Conservation (phyloP, 2,888 invertebrate genomes). For the Pammene aurita region DNA sequence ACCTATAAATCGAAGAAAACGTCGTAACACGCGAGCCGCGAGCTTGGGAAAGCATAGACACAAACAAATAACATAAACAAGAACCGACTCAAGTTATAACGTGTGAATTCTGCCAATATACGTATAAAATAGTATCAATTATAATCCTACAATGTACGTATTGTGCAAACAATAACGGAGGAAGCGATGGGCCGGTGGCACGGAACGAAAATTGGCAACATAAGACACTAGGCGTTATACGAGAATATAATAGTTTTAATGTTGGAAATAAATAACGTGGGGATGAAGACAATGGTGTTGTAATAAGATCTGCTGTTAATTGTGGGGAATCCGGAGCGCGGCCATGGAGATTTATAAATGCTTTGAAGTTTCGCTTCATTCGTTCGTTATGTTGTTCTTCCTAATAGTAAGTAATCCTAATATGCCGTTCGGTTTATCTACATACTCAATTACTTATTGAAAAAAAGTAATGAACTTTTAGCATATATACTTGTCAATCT, state of each 20-base stretch:
- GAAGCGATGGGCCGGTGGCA: slow-evolving; percentile 70
- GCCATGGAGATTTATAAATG: slow-evolving; percentile 73
- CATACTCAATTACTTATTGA: no score
- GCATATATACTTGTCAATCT: no score
- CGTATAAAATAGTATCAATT: slow-evolving; percentile 71
- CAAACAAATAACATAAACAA: slow-evolving; percentile 61
- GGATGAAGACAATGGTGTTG: slow-evolving; percentile 77
- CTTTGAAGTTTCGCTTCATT: slow-evolving; percentile 73
- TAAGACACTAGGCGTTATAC: slow-evolving; percentile 63
- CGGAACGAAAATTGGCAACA: slow-evolving; percentile 70
- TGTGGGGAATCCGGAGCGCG: slow-evolving; percentile 70
- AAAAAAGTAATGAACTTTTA: no score
- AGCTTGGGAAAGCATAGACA: slow-evolving; percentile 65
- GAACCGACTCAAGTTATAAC: slow-evolving; percentile 57
- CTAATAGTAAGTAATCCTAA: neutral
- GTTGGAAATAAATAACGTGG: slow-evolving; percentile 77
- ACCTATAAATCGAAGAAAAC: slow-evolving; percentile 68
- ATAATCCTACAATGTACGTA: slow-evolving; percentile 59
- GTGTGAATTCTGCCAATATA: slow-evolving; percentile 59
- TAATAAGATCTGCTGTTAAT: slow-evolving; percentile 79
- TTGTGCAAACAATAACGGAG: slow-evolving; percentile 67
- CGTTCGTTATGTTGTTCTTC: slow-evolving; percentile 47
- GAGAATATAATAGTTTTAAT: slow-evolving; percentile 78
- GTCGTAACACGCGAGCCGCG: slow-evolving; percentile 60
- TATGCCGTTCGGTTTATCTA: no score